phyloP scores from a whole-genome alignment of 30 jellyfish, hydroid and myxozoan species.

The Aurelia sp. region DNA sequence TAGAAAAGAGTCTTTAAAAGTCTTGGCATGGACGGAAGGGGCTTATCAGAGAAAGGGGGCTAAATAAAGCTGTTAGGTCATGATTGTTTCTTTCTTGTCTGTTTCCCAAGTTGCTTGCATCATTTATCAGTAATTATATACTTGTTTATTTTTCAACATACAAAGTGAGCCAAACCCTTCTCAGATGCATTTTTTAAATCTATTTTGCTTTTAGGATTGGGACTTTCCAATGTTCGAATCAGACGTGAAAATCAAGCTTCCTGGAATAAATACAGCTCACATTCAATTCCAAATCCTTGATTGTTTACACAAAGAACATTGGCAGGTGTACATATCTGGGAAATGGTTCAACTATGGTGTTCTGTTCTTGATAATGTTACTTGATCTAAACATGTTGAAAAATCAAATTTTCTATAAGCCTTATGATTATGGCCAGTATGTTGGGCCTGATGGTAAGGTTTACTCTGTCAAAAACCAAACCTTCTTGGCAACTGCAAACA shows the following conservation, averaged over 20 bases:
- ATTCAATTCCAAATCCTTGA: conserved; percentile 74
- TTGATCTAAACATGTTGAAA: conserved; percentile 95
- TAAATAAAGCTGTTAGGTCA: too few species aligned
- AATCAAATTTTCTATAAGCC: conserved; percentile 92
- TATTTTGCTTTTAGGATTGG: conserved; percentile 76
- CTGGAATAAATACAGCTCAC: conserved; percentile 94
- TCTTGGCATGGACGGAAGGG: too few species aligned
- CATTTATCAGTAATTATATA: too few species aligned
- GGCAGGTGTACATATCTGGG: conserved; percentile 89
- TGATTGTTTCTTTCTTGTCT: too few species aligned
- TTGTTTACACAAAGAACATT: conserved; percentile 70
- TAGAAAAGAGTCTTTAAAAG: too few species aligned
- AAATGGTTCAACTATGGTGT: conserved; percentile 96
- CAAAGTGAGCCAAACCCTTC: too few species aligned
- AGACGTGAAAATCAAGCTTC: conserved; percentile 82
- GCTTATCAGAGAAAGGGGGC: too few species aligned
- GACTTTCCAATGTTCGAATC: conserved; percentile 88
- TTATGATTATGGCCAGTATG: conserved; percentile 84
- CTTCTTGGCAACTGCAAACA: conserved; percentile 67
- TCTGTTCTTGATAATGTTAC: conserved; percentile 75
- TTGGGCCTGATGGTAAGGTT: conserved; percentile 88
- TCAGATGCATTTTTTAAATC: too few species aligned
- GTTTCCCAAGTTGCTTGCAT: too few species aligned
- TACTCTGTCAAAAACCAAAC: conserved; percentile 64
- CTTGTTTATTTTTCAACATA: too few species aligned